These are phyloP conservation scores for Henricia sp. DNA, from an alignment of 53 echinoderm and acorn worm species.

Conservation along the genomic window DNA sequence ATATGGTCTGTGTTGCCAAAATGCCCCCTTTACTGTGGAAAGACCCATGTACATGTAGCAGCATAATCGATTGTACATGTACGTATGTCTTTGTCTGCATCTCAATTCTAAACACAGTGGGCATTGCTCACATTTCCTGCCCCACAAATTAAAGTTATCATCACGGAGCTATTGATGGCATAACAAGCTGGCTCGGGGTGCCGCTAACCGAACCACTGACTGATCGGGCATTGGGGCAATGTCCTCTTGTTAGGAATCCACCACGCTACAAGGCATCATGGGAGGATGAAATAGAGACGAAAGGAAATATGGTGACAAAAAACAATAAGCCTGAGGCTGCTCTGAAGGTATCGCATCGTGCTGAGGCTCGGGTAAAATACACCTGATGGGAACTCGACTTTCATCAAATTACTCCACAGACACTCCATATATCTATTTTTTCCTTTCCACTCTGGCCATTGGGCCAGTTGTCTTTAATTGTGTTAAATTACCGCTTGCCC, in stretches of 20 bases:
- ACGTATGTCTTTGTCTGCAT: no score
- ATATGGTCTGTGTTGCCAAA: no score
- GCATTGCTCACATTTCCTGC: slow-evolving; percentile 2
- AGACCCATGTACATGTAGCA: no score
- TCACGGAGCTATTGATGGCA: slow-evolving; percentile 24
- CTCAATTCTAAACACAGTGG: slow-evolving; percentile 11
- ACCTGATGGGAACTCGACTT: slow-evolving; percentile 56
- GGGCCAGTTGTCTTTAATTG: slow-evolving; percentile 58
- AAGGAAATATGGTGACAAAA: slow-evolving; percentile 60
- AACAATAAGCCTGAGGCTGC: slow-evolving; percentile 51
- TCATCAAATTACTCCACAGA: slow-evolving; percentile 53
- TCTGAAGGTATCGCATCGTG: slow-evolving; percentile 45
- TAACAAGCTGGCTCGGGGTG: slow-evolving; percentile 36
- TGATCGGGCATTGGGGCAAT: slow-evolving; percentile 45
- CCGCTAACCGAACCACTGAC: slow-evolving; percentile 29
- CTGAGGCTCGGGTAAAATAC: slow-evolving; percentile 13
- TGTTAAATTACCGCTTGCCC: slow-evolving; percentile 58
- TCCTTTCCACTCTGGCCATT: slow-evolving; percentile 49
- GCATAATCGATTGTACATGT: no score
- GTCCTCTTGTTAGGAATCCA: slow-evolving; percentile 44
- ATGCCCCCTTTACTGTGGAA: no score
- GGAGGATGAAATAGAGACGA: slow-evolving; percentile 63
- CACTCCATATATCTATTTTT: slow-evolving; percentile 54
- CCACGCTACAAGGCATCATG: slow-evolving; percentile 50
- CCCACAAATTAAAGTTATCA: slow-evolving; percentile 39